Evolutionary conservation across 2,113 vertebrate genomes (phyloP).

Genomic region (Lepidothrix coronata): DNA sequence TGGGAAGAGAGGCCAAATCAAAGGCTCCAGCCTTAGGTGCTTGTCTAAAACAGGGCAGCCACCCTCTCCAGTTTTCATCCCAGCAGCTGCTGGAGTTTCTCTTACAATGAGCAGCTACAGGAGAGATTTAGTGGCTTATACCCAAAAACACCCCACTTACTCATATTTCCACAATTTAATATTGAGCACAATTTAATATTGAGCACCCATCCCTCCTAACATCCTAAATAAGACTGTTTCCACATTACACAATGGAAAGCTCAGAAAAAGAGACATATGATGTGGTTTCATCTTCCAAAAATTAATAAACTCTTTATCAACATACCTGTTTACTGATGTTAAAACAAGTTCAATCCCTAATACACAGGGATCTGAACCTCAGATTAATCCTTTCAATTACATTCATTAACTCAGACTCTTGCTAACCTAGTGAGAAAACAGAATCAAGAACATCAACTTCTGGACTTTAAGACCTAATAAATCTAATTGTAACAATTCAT

Average conservation of each 20-base stretch:
- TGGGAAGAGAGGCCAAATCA: background rate
- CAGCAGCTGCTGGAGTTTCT: background rate
- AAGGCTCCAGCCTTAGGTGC: background rate
- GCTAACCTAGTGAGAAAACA: no score
- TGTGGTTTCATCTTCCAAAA: background rate
- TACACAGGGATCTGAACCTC: background rate
- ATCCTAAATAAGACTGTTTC: background rate
- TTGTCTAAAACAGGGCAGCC: background rate
- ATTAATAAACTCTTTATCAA: background rate
- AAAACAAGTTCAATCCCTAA: background rate
- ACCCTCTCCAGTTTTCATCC: background rate
- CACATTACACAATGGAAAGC: background rate
- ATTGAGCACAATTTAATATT: background rate
- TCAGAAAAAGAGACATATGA: background rate
- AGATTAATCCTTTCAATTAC: background rate
- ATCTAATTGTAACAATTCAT: background rate
- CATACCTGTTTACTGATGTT: background rate
- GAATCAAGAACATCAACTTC: background rate
- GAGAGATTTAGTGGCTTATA: background rate
- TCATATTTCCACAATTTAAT: background rate
- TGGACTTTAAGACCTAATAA: background rate
- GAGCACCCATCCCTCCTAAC: background rate
- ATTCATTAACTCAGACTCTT: background rate
- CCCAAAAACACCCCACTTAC: background rate
- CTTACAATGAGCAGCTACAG: background rate